phyloP scores from a whole-genome alignment of 1,140 invertebrate genomes.

The Musca domestica region DNA sequence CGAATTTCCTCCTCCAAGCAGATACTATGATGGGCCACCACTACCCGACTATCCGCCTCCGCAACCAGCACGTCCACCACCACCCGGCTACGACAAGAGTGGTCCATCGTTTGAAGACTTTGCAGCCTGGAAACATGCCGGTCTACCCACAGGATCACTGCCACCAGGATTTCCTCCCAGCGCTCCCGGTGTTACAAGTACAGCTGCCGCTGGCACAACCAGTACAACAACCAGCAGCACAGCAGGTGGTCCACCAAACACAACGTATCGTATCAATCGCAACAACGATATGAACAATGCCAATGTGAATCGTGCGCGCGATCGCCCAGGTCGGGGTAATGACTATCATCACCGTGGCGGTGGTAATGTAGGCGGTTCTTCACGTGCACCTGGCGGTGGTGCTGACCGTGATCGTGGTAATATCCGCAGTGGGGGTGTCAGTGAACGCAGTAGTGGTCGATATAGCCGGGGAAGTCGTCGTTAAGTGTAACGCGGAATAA shows the following conservation, averaged over 20 bases:
- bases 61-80: slow-evolving; percentile 53
- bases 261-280: slow-evolving; percentile 30
- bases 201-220: slow-evolving; percentile 5
- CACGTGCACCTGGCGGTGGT: slow-evolving; percentile 31
- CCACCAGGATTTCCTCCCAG: slow-evolving; percentile 40
- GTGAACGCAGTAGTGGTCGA: slow-evolving; percentile 42
- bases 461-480: slow-evolving; percentile 31
- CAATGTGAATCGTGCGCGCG: slow-evolving; percentile 39
- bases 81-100: slow-evolving; percentile 60
- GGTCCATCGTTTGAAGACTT: slow-evolving; percentile 80
- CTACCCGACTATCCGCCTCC: slow-evolving; percentile 61
- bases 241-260: slow-evolving; percentile 7
- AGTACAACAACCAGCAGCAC: slow-evolving; percentile 1
- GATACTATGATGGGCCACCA: slow-evolving; percentile 73
- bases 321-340: slow-evolving; percentile 31
- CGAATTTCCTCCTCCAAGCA: slow-evolving; percentile 60
- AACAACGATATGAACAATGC: slow-evolving; percentile 39
- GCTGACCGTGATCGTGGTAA: slow-evolving; percentile 29
- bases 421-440: slow-evolving; percentile 32
- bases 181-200: slow-evolving; percentile 1
- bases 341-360: slow-evolving; percentile 38
- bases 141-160: slow-evolving; percentile 37
- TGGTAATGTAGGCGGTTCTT: slow-evolving; percentile 18
- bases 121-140: slow-evolving; percentile 76
- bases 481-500: slow-evolving; percentile 19